Evolutionary conservation across 2,888 invertebrate genomes (phyloP).

Genomic region (Lasioglossum leucozonium): DNA sequence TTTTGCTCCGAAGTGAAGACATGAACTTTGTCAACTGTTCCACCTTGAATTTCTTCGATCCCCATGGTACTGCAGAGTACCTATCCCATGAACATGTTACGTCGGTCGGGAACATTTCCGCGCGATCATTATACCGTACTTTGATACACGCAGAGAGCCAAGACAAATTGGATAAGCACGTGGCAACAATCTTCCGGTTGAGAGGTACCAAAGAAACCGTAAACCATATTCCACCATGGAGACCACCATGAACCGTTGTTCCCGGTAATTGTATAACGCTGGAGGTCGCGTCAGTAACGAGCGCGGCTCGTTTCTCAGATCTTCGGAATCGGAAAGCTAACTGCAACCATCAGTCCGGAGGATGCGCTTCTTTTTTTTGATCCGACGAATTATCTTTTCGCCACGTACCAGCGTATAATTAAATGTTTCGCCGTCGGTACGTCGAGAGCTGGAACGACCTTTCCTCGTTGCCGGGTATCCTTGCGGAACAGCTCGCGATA

Average conservation of each 20-base stretch:
- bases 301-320: conserved; percentile 53
- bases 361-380: neutral
- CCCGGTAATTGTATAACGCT: conserved; percentile 68
- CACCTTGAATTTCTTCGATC: too few species aligned
- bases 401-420: conserved; percentile 26
- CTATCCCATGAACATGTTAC: too few species aligned
- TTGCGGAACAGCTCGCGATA: neutral
- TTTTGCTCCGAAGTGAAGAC: neutral
- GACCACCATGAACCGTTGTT: conserved; percentile 58
- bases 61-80: too few species aligned
- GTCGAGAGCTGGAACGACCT: neutral
- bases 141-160: neutral
- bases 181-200: conserved; percentile 51
- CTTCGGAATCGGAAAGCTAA: conserved; percentile 48
- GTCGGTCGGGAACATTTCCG: neutral
- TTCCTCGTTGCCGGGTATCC: conserved; percentile 2
- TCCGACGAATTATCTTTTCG: conserved; percentile 4
- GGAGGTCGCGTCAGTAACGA: conserved; percentile 66
- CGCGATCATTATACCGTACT: neutral
- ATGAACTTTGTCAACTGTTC: too few species aligned
- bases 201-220: conserved; percentile 15
- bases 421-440: conserved; percentile 2
- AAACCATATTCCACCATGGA: conserved; percentile 36
- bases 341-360: conserved; percentile 13
- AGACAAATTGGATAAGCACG: conserved; percentile 59